Evolutionary conservation across 2,113 vertebrate species (phyloP).

Genomic region (Callipepla squamata): DNA sequence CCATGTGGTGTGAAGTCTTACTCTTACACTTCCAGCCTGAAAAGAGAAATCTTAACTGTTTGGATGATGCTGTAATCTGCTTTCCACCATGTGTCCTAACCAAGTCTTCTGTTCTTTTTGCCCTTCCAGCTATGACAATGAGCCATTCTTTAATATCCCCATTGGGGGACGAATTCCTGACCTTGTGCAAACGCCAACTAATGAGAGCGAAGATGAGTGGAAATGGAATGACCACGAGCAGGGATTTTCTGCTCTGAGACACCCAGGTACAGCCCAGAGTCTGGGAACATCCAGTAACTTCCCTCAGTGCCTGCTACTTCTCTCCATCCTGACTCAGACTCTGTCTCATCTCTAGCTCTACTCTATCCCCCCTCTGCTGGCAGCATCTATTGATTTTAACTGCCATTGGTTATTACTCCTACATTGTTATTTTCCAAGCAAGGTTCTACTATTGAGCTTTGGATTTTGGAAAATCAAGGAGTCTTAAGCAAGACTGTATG

Average conservation of each 20-base stretch:
- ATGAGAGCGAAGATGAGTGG: slow-evolving; percentile 81
- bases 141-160: slow-evolving; percentile 81
- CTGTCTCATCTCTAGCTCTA: background rate
- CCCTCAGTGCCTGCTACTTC: background rate
- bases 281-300: background rate
- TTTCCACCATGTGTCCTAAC: background rate
- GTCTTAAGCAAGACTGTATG: background rate
- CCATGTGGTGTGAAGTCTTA: background rate
- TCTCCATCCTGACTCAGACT: background rate
- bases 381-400: background rate
- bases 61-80: background rate
- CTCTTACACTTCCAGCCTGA: background rate
- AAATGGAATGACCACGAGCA: slow-evolving; percentile 81
- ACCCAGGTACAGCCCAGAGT: slow-evolving; percentile 78
- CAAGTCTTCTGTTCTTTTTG: background rate
- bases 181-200: slow-evolving; percentile 62
- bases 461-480: background rate
- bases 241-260: slow-evolving; percentile 85
- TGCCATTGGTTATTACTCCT: background rate
- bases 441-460: background rate
- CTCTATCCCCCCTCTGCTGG: background rate
- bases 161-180: slow-evolving; percentile 85
- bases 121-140: slow-evolving; percentile 70
- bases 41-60: background rate
- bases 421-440: background rate